Evolutionary conservation across 2,888 invertebrate species (phyloP), one percentile per base, ranked within the genome.

Genomic region (Theretra japonica): DNA sequence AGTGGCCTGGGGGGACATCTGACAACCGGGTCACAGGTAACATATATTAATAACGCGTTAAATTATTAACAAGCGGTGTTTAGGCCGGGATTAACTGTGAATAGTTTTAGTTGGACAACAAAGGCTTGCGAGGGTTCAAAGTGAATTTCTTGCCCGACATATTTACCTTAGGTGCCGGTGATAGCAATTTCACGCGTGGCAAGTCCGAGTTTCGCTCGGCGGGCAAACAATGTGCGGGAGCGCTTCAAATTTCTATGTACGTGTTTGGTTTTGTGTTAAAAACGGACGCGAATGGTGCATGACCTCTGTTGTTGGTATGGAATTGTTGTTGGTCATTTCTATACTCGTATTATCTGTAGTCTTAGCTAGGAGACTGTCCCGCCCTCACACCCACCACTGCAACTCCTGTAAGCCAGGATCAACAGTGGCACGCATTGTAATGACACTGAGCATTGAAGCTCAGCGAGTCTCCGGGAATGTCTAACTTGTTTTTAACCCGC

Each of bases 51-150:
- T 94, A 94, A 93, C 92, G 87, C 90, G 90, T 90, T 94, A 94
- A 94, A 94, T 93, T 93, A 94, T 93, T 93, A 94, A 93, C 93
- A 90, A 92, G 90, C 90, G 89, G 90, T 94, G 94, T 94, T 93
- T 94, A 93, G 93, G 92, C 93, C 88, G 90, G 92, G 94, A 94
- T 94, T 93, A 94, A 90, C 93, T 90, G 92, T 88, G 93, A 94
- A 94, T 94, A 94, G 94, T 94, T 94, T 93, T 91, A 93, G 94
- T 93, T 92, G 91, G 89, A 94, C 92, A 94, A 94, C 94, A 94
- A 94, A 94, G 94, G 93, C 86, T 88, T 84, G 86, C 87, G 90
- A 92, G 94, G 94, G 94, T 94, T 94, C 94, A 94, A 94, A 94
- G 94, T 91, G 90, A 93, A 92, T 93, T 93, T 94, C 94, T 94